Conservation (phyloP, 2,113 vertebrate genomes). For the Apodemus sylvaticus region DNA sequence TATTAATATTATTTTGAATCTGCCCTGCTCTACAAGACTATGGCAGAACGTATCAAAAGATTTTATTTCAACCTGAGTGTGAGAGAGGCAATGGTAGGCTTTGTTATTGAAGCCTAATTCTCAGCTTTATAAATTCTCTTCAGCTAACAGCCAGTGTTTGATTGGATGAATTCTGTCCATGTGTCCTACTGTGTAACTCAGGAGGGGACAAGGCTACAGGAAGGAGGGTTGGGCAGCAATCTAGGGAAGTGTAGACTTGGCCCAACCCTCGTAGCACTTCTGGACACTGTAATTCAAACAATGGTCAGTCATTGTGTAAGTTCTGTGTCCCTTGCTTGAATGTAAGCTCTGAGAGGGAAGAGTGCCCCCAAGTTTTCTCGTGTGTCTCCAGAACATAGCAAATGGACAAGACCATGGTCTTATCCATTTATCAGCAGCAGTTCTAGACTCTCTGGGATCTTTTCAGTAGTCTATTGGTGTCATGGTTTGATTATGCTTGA, state of each 20-base stretch:
- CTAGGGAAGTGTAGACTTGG: not conserved
- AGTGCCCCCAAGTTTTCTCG: too few species aligned
- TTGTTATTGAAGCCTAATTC: not conserved
- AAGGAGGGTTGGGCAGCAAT: not conserved
- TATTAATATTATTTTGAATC: not conserved
- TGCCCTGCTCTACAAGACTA: not conserved
- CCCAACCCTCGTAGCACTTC: too few species aligned
- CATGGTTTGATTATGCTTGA: too few species aligned
- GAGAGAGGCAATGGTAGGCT: not conserved
- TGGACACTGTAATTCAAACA: too few species aligned
- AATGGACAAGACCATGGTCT: too few species aligned
- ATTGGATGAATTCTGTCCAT: not conserved
- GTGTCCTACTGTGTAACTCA: not conserved
- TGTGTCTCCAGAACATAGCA: too few species aligned
- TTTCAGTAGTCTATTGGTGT: too few species aligned
- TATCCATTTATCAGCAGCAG: too few species aligned
- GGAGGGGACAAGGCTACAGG: not conserved
- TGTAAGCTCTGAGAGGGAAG: too few species aligned
- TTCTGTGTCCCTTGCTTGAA: too few species aligned
- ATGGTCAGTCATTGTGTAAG: too few species aligned
- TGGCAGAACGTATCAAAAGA: not conserved
- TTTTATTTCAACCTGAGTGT: not conserved
- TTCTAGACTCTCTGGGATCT: too few species aligned
- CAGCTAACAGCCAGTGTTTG: not conserved
- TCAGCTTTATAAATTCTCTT: not conserved